Evolutionary conservation across 2,888 invertebrate genomes (phyloP).

Genomic region (Notodonta ziczac): DNA sequence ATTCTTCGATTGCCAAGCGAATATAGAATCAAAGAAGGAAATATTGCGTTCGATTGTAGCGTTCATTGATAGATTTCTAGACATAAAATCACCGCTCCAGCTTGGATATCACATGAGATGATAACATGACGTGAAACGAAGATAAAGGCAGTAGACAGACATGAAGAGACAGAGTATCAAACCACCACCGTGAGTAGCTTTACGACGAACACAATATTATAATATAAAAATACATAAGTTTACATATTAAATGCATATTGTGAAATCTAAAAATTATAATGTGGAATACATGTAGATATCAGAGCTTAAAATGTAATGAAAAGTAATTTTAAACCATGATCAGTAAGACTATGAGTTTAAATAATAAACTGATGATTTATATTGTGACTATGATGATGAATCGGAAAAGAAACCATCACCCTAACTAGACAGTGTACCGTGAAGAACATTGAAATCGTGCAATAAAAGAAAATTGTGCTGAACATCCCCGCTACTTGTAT

Average conservation of each 20-base stretch:
- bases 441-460: slow-evolving; percentile 68
- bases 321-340: slow-evolving; percentile 29
- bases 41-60: not conserved
- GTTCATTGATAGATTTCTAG: slow-evolving; percentile 2
- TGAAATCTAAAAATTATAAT: slow-evolving; percentile 22
- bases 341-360: slow-evolving; percentile 10
- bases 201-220: slow-evolving; percentile 46
- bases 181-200: slow-evolving; percentile 79
- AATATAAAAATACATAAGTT: slow-evolving; percentile 25
- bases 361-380: slow-evolving; percentile 28
- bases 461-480: slow-evolving; percentile 66
- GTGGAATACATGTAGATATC: slow-evolving; percentile 18
- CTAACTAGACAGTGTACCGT: slow-evolving; percentile 51
- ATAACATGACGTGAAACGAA: slow-evolving; percentile 32
- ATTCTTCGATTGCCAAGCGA: too few species aligned
- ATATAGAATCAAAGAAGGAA: too few species aligned
- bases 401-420: slow-evolving; percentile 64
- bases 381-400: slow-evolving; percentile 28
- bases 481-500: slow-evolving; percentile 57
- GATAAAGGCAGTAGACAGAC: slow-evolving; percentile 54
- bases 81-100: slow-evolving; percentile 19
- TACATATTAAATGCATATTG: slow-evolving; percentile 25
- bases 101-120: slow-evolving; percentile 29
- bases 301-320: slow-evolving; percentile 28
- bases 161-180: slow-evolving; percentile 72